Conservation (phyloP, 1,140 invertebrate genomes). For the Limonius californicus region DNA sequence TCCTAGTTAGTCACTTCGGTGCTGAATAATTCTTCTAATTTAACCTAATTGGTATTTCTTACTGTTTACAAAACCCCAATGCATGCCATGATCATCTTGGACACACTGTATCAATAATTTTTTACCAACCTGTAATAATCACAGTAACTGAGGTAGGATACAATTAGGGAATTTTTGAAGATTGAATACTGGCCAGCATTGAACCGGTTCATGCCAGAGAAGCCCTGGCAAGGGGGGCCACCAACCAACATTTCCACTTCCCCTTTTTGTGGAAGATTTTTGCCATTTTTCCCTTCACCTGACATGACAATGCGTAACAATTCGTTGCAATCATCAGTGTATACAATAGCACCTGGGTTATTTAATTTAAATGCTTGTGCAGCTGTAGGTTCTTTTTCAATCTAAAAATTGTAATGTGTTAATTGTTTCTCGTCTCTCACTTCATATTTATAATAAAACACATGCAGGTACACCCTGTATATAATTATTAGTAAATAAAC, state of each 20-base stretch:
- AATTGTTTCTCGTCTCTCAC: too few relatives aligned
- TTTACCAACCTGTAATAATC: constrained; percentile 79
- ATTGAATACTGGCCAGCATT: constrained; percentile 82
- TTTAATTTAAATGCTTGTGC: constrained; percentile 78
- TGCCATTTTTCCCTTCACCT: constrained; percentile 52
- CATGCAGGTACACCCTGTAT: too few relatives aligned
- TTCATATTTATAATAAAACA: too few relatives aligned
- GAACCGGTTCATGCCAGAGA: constrained; percentile 87
- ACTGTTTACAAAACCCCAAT: neutral
- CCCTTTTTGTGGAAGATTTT: constrained; percentile 69
- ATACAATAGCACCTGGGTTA: constrained; percentile 70
- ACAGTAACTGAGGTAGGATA: constrained; percentile 78
- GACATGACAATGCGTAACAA: constrained; percentile 64
- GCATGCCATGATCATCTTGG: neutral
- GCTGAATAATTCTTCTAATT: too few relatives aligned
- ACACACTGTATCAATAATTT: neutral
- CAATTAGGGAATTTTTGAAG: constrained; percentile 87
- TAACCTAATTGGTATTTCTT: too few relatives aligned
- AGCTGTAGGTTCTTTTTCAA: constrained; percentile 75
- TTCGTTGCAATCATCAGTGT: constrained; percentile 77
- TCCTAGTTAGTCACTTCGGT: too few relatives aligned
- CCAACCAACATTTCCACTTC: constrained; percentile 84
- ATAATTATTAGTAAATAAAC: too few relatives aligned
- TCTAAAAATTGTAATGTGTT: constrained; percentile 43
- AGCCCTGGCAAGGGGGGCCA: constrained; percentile 90